Conservation (phyloP, 1,140 invertebrate genomes). For the silkworm (Bombyx mori) region ASM3026992v2 NC_085107.1:13767001-13767500, state of each 20-base stretch:
- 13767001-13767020: conserved; percentile 40
- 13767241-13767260: conserved; percentile 40
- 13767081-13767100: too few relatives aligned
- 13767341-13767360: too few relatives aligned
- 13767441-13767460: too few relatives aligned
- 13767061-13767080: too few relatives aligned
- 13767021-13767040: conserved; percentile 32
- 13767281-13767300: conserved; percentile 33
- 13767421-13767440: too few relatives aligned
- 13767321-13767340: conserved; percentile 10
- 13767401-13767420: too few relatives aligned
- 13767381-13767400: too few relatives aligned
- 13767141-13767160: not conserved
- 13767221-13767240: conserved; percentile 37
- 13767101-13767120: too few relatives aligned
- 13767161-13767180: not conserved
- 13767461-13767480: too few relatives aligned
- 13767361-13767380: too few relatives aligned
- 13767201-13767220: conserved; percentile 50
- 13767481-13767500: too few relatives aligned
- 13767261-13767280: conserved; percentile 32
- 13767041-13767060: conserved; percentile 30
- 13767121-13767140: too few relatives aligned
- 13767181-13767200: conserved; percentile 39
- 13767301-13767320: conserved; percentile 18